phyloP scores from a whole-genome alignment of 1,140 invertebrate genomes.

The Drosophila lini region DNA sequence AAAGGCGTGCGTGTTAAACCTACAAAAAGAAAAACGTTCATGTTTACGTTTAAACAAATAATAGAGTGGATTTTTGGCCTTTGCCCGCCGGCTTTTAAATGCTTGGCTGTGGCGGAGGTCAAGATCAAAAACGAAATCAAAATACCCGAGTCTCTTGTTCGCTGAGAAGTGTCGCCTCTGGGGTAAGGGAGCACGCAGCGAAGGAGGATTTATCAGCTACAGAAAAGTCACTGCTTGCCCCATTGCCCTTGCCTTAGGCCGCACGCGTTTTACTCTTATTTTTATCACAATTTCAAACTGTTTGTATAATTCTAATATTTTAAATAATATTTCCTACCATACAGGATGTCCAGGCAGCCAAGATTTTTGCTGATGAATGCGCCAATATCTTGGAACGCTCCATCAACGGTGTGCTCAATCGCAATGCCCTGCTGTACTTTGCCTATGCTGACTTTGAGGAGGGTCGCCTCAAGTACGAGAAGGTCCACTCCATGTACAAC shows the following conservation, averaged over 20 bases:
- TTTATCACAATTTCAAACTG: neutral
- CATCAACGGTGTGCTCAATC: constrained; percentile 93
- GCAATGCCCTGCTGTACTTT: constrained; percentile 97
- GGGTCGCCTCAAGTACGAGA: constrained; percentile 97
- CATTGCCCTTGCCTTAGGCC: constrained; percentile 62
- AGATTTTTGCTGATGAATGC: constrained; percentile 96
- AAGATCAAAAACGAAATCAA: constrained; percentile 44
- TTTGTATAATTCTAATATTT: neutral
- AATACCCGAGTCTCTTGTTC: constrained; percentile 62
- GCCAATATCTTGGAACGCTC: constrained; percentile 97
- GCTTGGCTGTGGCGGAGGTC: constrained; percentile 5
- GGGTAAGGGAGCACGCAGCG: constrained; percentile 61
- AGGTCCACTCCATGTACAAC: constrained; percentile 98
- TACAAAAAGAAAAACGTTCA: neutral
- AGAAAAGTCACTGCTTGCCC: constrained; percentile 40
- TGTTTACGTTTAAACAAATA: constrained; percentile 56
- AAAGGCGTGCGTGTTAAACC: constrained; percentile 91
- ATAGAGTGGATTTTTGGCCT: constrained; percentile 53
- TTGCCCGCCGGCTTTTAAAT: neutral
- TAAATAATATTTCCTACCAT: neutral
- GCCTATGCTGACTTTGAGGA: constrained; percentile 99
- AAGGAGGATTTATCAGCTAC: neutral
- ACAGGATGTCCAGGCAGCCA: constrained; percentile 95
- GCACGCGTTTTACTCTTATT: constrained; percentile 68
- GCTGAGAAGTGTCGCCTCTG: constrained; percentile 69